Evolutionary conservation across 1,140 invertebrate genomes (phyloP).

Genomic region (Trypoxylus dichotomus): DNA sequence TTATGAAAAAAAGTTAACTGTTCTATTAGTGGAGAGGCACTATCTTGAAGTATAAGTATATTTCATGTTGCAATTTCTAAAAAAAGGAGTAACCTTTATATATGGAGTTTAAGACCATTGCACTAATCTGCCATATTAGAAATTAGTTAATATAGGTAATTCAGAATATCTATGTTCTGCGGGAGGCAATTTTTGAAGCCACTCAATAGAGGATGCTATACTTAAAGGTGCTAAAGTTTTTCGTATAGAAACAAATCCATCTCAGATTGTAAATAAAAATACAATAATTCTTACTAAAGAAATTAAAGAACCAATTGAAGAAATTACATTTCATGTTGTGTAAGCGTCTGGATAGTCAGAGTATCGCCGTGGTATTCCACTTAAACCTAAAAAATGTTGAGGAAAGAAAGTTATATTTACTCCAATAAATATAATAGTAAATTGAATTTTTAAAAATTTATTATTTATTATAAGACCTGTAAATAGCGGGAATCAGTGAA

Average conservation of each 20-base stretch:
- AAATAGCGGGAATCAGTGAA: constrained; percentile 68
- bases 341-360: constrained; percentile 71
- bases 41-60: constrained; percentile 36
- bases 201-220: constrained; percentile 56
- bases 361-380: constrained; percentile 72
- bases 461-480: constrained; percentile 58
- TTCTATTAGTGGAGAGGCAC: constrained; percentile 60
- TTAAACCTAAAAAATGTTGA: constrained; percentile 74
- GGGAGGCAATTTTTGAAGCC: constrained; percentile 59
- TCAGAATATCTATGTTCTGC: constrained; percentile 60
- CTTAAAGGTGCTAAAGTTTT: not conserved
- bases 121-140: constrained; percentile 61
- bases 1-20: constrained; percentile 64
- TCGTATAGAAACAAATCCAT: not conserved
- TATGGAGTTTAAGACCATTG: constrained; percentile 62
- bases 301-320: constrained; percentile 60
- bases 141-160: constrained; percentile 58
- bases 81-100: constrained; percentile 60
- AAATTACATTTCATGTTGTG: constrained; percentile 65
- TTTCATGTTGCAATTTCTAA: constrained; percentile 55
- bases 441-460: constrained; percentile 62
- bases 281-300: constrained; percentile 31
- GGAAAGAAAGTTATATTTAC: constrained; percentile 76
- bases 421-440: constrained; percentile 61
- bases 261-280: constrained; percentile 31